Evolutionary conservation across 2,888 invertebrate species (phyloP), one percentile per base, ranked within the genome.

Genomic region (Cerceris rybyensis): DNA sequence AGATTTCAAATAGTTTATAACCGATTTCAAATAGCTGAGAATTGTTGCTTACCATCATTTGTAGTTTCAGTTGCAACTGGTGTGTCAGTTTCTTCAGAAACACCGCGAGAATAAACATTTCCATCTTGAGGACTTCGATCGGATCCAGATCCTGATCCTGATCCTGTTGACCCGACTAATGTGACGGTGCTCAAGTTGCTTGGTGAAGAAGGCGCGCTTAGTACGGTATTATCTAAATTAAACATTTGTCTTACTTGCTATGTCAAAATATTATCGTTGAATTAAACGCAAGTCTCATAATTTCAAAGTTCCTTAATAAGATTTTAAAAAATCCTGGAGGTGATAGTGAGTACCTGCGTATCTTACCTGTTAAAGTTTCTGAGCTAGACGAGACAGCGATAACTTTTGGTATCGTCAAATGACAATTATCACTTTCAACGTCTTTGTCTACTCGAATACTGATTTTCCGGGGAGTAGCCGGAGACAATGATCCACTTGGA

Each of bases 151-250:
- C 86, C 87, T 0, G 88, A 84, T 8, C 94, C 95, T 0, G 93
- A 93, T 58, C 93, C 93, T 6, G 93, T 93, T 2, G 94, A 94
- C 0, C 95, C 96, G 0, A 96, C 94, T 60, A 96, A 89, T 0
- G 96, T 96, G 0, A 95, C 95, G 9, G 96, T 96, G 87, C 96
- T 96, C 14, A 96, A 92, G 71, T 96, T 96, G 57, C 96, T 96
- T 0, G 96, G 96, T 0, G 96, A 96, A 2, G 94, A 95, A 39
- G 96, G 96, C 0, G 94, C 94, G 86, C 94, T 94, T 39, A 93
- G 81, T 28, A 93, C 92, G 8, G 93, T 93, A 50, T 91, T 89
- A 82, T 93, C 93, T 94, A 54, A 59, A 70, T 7, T 9, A 14
- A 46, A 54, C 16, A 55, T 14, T n/a, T 14, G 41, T 55, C 8